Evolutionary conservation across 2,888 invertebrate species (phyloP).

Genomic region (Aradus depressus): DNA sequence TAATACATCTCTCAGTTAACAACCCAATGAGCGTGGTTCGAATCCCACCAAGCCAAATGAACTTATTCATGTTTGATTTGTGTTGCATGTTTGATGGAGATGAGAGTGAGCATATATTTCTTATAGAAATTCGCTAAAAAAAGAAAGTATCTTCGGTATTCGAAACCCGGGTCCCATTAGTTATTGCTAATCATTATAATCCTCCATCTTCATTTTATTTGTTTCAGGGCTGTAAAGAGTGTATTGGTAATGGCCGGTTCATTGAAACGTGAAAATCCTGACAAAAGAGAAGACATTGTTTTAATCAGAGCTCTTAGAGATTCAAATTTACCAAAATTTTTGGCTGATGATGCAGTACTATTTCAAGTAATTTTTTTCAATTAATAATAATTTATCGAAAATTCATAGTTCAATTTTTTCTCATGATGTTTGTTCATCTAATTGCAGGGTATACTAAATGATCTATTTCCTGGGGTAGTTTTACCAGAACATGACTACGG

Average conservation of each 20-base stretch:
- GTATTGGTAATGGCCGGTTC: slow-evolving; percentile 88
- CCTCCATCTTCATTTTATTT: too few relatives aligned
- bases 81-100: too few relatives aligned
- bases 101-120: too few relatives aligned
- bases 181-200: too few relatives aligned
- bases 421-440: background rate
- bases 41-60: too few relatives aligned
- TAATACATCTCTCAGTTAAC: too few relatives aligned
- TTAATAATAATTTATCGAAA: too few relatives aligned
- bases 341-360: slow-evolving; percentile 69
- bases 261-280: slow-evolving; percentile 71
- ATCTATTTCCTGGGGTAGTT: slow-evolving; percentile 73
- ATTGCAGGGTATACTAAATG: slow-evolving; percentile 66
- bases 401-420: background rate
- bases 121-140: too few relatives aligned
- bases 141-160: too few relatives aligned
- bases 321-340: slow-evolving; percentile 81
- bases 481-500: slow-evolving; percentile 73
- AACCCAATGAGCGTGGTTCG: too few relatives aligned
- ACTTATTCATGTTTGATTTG: too few relatives aligned
- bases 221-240: slow-evolving; percentile 70
- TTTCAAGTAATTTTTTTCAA: slow-evolving; percentile 47
- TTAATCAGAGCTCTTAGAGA: slow-evolving; percentile 75
- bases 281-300: slow-evolving; percentile 72
- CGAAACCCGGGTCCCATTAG: too few relatives aligned